phyloP scores from a whole-genome alignment of 2,797 vertebrate genomes.

The Lophotriccus pileatus region DNA sequence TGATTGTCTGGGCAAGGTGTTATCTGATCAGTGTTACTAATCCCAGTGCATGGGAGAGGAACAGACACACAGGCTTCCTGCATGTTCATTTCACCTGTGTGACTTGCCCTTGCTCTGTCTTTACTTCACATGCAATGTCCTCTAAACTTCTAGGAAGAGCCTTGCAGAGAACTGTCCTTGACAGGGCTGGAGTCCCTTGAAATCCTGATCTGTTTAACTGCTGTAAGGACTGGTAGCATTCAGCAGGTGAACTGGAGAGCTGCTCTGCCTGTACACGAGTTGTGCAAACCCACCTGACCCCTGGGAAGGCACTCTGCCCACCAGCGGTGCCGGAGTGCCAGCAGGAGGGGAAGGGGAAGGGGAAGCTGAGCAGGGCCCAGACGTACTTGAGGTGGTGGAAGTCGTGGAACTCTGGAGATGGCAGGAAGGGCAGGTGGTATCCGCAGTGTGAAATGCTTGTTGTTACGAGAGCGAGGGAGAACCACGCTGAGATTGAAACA shows the following conservation, averaged over 20 bases:
- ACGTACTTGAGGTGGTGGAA: slow-evolving; percentile 93
- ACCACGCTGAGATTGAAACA: slow-evolving; percentile 81
- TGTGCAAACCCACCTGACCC: not conserved
- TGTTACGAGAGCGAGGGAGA: slow-evolving; percentile 80
- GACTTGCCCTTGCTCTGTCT: not conserved
- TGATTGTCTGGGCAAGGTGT: not conserved
- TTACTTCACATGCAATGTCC: not conserved
- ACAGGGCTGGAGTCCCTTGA: not conserved
- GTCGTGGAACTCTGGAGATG: slow-evolving; percentile 93
- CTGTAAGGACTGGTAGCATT: not conserved
- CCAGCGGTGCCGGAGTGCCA: not conserved
- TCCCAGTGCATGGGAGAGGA: not conserved
- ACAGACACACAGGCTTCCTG: not conserved
- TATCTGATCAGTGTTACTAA: not conserved
- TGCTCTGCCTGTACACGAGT: not conserved
- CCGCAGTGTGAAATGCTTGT: slow-evolving; percentile 91
- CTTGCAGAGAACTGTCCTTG: not conserved
- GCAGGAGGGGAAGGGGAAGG: not conserved
- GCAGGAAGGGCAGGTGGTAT: slow-evolving; percentile 94
- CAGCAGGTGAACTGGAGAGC: not conserved
- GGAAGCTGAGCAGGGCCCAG: not conserved
- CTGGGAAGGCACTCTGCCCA: not conserved
- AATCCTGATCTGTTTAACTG: not conserved
- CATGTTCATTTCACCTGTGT: not conserved
- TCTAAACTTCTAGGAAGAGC: not conserved